A percentile compares a stretch with the other conserved stretches of the same genome.
Evolutionary conservation across 2,888 invertebrate species (phyloP).

Genomic region (Clivina fossor): DNA sequence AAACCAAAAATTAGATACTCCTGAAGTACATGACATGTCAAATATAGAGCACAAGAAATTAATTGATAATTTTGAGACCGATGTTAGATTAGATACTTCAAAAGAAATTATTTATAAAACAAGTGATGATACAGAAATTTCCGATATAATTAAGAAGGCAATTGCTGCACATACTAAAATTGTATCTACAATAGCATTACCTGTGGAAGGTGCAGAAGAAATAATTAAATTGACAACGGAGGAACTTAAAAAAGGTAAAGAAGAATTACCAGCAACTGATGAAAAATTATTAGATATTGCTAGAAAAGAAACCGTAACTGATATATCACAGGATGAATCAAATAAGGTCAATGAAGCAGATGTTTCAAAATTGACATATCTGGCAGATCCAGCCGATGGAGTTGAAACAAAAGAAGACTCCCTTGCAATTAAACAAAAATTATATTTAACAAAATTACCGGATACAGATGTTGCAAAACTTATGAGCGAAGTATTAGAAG

Average conservation of each 20-base stretch:
- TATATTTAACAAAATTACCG: constrained; percentile 18
- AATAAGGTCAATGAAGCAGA: constrained; percentile 25
- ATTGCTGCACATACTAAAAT: constrained; percentile 44
- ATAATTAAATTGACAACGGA: constrained; percentile 13
- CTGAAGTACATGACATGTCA: constrained; percentile 3
- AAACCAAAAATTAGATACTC: neutral
- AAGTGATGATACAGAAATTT: constrained; percentile 17
- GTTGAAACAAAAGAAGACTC: constrained; percentile 28
- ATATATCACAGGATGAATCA: constrained; percentile 13
- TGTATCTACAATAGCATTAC: constrained; percentile 46
- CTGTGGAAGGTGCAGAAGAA: constrained; percentile 34
- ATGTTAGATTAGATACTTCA: neutral
- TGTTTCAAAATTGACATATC: constrained; percentile 23
- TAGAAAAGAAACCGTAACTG: constrained; percentile 8
- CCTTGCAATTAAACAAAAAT: constrained; percentile 28
- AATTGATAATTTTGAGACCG: neutral
- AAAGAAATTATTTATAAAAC: neutral
- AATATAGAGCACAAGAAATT: neutral
- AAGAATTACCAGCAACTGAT: constrained; percentile 1
- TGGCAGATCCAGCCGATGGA: constrained; percentile 21
- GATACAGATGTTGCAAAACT: constrained; percentile 49
- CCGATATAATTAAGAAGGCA: constrained; percentile 38
- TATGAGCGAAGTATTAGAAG: constrained; percentile 55
- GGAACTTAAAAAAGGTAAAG: constrained; percentile 4
- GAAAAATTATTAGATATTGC: neutral